Conservation (phyloP, 2,797 vertebrate genomes). For the Taenioides sp. region DNA sequence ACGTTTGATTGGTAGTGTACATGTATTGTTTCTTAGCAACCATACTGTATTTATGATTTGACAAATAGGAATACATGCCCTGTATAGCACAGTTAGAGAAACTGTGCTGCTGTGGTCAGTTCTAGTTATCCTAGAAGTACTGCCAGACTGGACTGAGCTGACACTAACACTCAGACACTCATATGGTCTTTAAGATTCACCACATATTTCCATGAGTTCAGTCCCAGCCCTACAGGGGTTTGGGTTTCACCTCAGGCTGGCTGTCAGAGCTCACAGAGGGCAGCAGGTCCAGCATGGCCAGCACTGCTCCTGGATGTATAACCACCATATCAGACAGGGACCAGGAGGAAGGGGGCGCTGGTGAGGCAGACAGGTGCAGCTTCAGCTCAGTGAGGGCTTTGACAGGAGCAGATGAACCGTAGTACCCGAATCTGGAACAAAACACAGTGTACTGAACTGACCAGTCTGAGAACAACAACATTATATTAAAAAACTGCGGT, state of each 20-base stretch:
- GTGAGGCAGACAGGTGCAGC: constrained; percentile 74
- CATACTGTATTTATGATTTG: no score
- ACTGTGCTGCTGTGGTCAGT: no score
- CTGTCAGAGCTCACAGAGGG: constrained; percentile 88
- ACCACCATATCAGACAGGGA: constrained; percentile 83
- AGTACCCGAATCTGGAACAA: constrained; percentile 85
- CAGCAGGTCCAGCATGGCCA: constrained; percentile 93
- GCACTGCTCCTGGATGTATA: constrained; percentile 94
- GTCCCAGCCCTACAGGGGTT: background rate
- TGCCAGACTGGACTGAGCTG: no score
- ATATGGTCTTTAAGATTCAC: no score
- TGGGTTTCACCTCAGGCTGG: constrained; percentile 88
- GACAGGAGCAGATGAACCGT: constrained; percentile 82
- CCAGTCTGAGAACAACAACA: background rate
- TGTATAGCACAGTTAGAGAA: no score
- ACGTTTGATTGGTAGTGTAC: no score
- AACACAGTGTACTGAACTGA: background rate
- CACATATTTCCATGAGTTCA: no score
- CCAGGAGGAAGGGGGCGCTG: constrained; percentile 72
- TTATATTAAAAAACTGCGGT: no score
- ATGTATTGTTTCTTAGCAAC: no score
- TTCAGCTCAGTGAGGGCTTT: constrained; percentile 87
- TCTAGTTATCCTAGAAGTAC: no score
- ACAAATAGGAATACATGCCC: no score
- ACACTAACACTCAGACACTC: no score